These are phyloP conservation scores for Neolamprologus brichardi DNA, from an alignment of 2,113 vertebrate species.

Conservation along the genomic window DNA sequence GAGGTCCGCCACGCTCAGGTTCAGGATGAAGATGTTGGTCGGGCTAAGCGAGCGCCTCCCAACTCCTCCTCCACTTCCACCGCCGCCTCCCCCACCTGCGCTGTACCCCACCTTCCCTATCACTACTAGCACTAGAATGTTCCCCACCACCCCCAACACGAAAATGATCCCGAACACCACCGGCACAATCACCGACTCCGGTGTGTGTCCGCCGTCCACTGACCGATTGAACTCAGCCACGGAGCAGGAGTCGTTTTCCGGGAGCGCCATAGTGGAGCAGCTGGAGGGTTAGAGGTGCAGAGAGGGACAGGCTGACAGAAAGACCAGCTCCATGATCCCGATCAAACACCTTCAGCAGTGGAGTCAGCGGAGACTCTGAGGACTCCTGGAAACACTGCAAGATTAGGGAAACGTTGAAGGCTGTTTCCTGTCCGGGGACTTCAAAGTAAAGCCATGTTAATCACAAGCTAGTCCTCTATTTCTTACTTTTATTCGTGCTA, in stretches of 20 bases:
- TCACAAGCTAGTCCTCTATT: neutral
- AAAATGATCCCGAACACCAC: slow-evolving; percentile 81
- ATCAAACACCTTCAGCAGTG: neutral
- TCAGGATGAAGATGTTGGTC: slow-evolving; percentile 82
- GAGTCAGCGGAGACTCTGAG: neutral
- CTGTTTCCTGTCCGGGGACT: neutral
- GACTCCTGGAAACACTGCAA: neutral
- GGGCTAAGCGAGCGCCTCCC: slow-evolving; percentile 44
- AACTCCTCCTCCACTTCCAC: neutral
- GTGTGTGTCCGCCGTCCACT: neutral
- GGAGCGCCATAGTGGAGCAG: slow-evolving; percentile 37
- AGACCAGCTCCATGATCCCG: neutral
- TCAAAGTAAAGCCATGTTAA: neutral
- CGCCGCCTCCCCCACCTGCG: neutral
- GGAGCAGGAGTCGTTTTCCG: slow-evolving; percentile 45
- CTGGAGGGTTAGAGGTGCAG: neutral
- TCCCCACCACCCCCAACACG: slow-evolving; percentile 76
- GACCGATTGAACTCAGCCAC: slow-evolving; percentile 39
- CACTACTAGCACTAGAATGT: slow-evolving; percentile 76
- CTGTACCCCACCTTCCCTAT: slow-evolving; percentile 59
- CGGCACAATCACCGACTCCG: slow-evolving; percentile 73
- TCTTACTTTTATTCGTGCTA: neutral
- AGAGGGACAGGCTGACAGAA: neutral
- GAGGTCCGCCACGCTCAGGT: slow-evolving; percentile 80
- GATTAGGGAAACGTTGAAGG: neutral